Evolutionary conservation across 1,140 invertebrate genomes (phyloP).

Genomic region (Pogonomyrmex barbatus): DNA sequence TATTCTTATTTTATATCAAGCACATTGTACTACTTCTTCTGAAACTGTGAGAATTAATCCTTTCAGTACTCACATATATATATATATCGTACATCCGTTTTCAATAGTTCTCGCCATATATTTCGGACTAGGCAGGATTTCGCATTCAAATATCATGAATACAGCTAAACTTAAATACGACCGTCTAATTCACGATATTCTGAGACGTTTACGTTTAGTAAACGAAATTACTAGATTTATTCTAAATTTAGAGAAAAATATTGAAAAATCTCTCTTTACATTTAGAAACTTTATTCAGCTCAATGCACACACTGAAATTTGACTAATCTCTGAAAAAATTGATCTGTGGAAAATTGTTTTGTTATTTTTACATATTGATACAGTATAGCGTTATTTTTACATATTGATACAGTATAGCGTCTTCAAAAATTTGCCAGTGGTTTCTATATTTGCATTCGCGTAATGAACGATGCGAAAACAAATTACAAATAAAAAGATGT

Average conservation of each 20-base stretch:
- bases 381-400: background rate
- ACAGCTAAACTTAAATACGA: background rate
- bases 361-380: background rate
- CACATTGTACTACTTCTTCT: background rate
- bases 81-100: background rate
- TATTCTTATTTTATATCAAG: background rate
- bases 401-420: background rate
- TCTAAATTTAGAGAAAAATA: constrained; percentile 3
- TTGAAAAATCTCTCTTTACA: background rate
- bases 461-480: background rate
- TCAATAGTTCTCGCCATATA: background rate
- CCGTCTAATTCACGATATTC: background rate
- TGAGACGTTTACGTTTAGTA: background rate
- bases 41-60: constrained; percentile 2
- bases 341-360: background rate
- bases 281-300: background rate
- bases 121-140: constrained; percentile 19
- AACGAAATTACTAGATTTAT: background rate
- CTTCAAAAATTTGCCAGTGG: background rate
- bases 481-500: background rate
- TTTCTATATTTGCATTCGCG: background rate
- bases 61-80: background rate
- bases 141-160: constrained; percentile 11
- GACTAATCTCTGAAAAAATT: background rate
- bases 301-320: background rate